A percentile compares a stretch with the other conserved stretches of the same genome.
Conservation (phyloP, 2,888 invertebrate species). For the Melanargia galathea region DNA sequence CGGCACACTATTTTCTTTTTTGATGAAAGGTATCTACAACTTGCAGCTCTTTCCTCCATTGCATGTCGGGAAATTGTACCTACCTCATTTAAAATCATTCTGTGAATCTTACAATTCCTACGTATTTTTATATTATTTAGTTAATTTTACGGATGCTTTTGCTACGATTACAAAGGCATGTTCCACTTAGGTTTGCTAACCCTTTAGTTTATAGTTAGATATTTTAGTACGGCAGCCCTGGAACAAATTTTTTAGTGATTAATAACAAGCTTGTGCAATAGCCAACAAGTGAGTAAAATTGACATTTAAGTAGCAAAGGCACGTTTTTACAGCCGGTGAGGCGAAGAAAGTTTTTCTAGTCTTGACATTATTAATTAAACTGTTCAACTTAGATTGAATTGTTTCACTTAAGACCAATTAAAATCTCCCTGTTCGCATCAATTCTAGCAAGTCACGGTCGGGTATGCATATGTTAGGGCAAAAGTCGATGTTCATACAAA, state of each 20-base stretch:
- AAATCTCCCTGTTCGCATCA: conserved; percentile 69
- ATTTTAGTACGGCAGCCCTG: no score
- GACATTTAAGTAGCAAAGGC: no score
- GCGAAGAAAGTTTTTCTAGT: not conserved
- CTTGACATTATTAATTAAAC: conserved; percentile 17
- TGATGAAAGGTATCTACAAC: conserved; percentile 45
- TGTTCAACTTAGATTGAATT: conserved; percentile 54
- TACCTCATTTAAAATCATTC: conserved; percentile 4
- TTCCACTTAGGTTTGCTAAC: not conserved
- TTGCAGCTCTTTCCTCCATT: conserved; percentile 35
- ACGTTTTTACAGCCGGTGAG: no score
- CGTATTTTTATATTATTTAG: not conserved
- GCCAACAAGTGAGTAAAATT: no score
- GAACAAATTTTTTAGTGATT: no score
- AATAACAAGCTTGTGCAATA: no score
- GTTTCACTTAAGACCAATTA: conserved; percentile 70
- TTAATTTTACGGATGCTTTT: not conserved
- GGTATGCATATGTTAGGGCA: conserved; percentile 65
- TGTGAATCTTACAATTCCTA: not conserved
- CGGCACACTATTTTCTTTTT: conserved; percentile 77
- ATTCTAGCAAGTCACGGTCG: conserved; percentile 65
- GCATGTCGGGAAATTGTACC: conserved; percentile 25
- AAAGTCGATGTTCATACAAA: conserved; percentile 52
- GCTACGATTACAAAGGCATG: not conserved
- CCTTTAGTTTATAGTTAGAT: not conserved